These are phyloP conservation scores for Chrysolina oricalcia DNA, from an alignment of 2,888 invertebrate species.

Conservation along the genomic window DNA sequence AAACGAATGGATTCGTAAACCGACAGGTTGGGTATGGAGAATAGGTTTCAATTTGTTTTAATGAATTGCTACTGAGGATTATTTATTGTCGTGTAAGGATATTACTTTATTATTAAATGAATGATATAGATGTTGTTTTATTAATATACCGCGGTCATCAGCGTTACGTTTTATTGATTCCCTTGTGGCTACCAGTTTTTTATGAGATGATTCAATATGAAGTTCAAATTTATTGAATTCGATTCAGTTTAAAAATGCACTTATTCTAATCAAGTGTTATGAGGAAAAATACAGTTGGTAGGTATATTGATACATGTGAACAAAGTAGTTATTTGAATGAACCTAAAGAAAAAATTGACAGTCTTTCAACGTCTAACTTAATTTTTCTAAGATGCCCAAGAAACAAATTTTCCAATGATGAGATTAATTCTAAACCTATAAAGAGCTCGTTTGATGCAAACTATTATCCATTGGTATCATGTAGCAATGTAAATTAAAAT, in stretches of 20 bases:
- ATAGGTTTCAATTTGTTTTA: conserved; percentile 21
- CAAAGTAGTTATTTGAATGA: too few relatives aligned
- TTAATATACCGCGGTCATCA: not conserved
- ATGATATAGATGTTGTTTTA: conserved; percentile 9
- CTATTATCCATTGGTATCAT: too few relatives aligned
- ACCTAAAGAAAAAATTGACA: too few relatives aligned
- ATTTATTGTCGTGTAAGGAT: conserved; percentile 20
- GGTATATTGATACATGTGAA: too few relatives aligned
- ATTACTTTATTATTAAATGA: conserved; percentile 6
- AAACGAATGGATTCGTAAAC: not conserved
- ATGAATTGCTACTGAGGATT: conserved; percentile 24
- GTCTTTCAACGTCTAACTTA: too few relatives aligned
- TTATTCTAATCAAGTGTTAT: too few relatives aligned
- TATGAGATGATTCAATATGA: not conserved
- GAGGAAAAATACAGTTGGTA: too few relatives aligned
- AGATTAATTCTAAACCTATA: too few relatives aligned
- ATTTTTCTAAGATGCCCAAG: too few relatives aligned
- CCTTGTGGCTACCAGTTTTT: not conserved
- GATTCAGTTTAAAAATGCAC: not conserved
- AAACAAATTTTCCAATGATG: too few relatives aligned
- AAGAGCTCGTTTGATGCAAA: too few relatives aligned
- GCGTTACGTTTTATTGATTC: not conserved
- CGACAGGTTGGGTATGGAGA: conserved; percentile 11
- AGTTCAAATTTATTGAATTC: not conserved
- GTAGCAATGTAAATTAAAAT: too few relatives aligned